Conservation (phyloP, 2,888 invertebrate genomes). For the Patella depressa region DNA sequence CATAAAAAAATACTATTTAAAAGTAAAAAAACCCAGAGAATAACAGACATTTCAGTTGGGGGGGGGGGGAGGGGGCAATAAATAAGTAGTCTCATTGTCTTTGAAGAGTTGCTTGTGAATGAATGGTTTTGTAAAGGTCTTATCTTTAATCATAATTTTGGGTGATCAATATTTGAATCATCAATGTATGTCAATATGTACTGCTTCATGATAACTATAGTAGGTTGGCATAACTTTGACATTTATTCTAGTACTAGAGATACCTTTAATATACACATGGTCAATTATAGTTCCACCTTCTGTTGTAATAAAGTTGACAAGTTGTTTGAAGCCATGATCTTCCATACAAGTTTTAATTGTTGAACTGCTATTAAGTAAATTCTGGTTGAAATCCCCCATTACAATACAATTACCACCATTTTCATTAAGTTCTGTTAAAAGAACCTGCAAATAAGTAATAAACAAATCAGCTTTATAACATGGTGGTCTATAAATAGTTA, state of each 20-base stretch:
- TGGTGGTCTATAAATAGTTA: constrained; percentile 21
- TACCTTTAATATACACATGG: constrained; percentile 31
- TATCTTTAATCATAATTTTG: no score
- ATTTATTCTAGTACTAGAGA: neutral
- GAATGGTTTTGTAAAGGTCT: no score
- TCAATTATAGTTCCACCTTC: constrained; percentile 29
- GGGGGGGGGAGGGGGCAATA: no score
- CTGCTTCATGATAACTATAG: constrained; percentile 32
- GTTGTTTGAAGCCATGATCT: constrained; percentile 18
- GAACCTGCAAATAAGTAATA: neutral
- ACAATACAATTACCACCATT: constrained; percentile 1
- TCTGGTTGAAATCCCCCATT: constrained; percentile 29
- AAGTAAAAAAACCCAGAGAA: no score
- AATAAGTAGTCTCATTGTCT: no score
- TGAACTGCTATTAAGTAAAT: constrained; percentile 16
- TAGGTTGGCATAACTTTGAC: constrained; percentile 22
- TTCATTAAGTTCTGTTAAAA: neutral
- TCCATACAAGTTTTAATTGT: constrained; percentile 16
- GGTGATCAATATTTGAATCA: neutral
- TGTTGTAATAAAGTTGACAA: constrained; percentile 25
- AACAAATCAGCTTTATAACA: constrained; percentile 20
- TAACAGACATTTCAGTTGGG: no score
- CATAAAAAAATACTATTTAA: no score
- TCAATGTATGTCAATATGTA: neutral
- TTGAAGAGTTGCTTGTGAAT: no score